A percentile compares a stretch with the other conserved stretches of the same genome.
These are phyloP conservation scores for Campylomormyrus numenius DNA, from an alignment of 2,113 vertebrate genomes.

Conservation along the genomic window DNA sequence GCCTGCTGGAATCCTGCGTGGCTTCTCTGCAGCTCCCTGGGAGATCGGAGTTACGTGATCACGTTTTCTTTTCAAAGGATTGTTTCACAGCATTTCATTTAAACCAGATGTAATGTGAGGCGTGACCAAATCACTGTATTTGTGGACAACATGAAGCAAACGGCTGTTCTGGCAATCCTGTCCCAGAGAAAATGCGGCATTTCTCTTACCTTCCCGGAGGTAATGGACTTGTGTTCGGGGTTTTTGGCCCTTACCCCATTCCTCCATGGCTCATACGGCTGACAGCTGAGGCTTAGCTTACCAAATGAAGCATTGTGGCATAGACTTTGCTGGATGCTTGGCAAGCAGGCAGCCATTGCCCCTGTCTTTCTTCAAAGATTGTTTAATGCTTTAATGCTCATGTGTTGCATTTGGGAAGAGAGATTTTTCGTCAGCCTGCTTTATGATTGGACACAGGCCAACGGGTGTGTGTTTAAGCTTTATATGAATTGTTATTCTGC, in stretches of 20 bases:
- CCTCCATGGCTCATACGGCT: background rate
- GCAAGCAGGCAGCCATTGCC: background rate
- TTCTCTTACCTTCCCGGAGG: background rate
- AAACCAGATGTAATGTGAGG: background rate
- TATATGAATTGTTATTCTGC: background rate
- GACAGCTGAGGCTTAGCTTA: slow-evolving; percentile 14
- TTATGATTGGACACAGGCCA: background rate
- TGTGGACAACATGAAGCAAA: background rate
- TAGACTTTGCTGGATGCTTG: slow-evolving; percentile 2
- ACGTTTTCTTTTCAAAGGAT: background rate
- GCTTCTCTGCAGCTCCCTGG: background rate
- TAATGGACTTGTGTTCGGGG: background rate
- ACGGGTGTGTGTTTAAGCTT: background rate
- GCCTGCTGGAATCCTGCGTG: background rate
- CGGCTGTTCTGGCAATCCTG: background rate
- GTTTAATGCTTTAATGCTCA: background rate
- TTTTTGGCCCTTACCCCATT: background rate
- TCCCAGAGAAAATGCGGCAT: background rate
- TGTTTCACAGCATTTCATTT: background rate
- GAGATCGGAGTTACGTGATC: background rate
- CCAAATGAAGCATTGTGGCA: slow-evolving; percentile 3
- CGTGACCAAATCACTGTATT: background rate
- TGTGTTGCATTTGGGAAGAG: background rate
- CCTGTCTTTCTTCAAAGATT: background rate
- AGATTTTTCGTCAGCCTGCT: background rate